phyloP scores from a whole-genome alignment of 2,888 invertebrate genomes.

The Cheiracanthium punctorium region DNA sequence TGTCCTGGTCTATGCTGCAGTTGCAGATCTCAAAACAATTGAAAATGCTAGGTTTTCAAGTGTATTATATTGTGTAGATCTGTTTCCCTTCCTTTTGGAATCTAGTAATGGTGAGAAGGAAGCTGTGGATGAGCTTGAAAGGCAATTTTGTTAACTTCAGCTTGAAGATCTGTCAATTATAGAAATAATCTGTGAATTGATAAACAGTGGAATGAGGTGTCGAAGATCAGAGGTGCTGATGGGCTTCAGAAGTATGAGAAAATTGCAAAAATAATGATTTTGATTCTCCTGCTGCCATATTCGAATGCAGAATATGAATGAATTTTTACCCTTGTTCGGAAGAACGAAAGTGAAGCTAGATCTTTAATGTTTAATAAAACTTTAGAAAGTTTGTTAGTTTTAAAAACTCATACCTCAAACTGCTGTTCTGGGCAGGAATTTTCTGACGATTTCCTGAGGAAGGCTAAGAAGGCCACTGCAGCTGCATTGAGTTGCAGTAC shows the following conservation, averaged over 20 bases:
- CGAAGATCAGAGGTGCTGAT: no score
- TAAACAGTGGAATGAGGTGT: no score
- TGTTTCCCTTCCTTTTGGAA: neutral
- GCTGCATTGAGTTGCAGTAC: no score
- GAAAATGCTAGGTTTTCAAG: neutral
- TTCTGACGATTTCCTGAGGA: neutral
- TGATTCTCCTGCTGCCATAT: no score
- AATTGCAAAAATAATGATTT: neutral
- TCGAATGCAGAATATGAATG: neutral
- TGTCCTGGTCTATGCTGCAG: neutral
- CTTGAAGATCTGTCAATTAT: neutral
- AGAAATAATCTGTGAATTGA: no score
- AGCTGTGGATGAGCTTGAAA: no score
- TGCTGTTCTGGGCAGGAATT: neutral
- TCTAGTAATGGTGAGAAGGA: no score
- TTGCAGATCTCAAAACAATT: neutral
- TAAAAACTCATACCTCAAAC: neutral
- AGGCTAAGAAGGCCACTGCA: constrained; percentile 6
- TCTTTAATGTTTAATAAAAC: neutral
- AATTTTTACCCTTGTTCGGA: neutral
- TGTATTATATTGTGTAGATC: neutral
- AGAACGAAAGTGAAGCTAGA: neutral
- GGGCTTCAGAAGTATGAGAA: no score
- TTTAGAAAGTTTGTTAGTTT: neutral
- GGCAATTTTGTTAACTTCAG: no score